Base-by-base conservation (phyloP, 2,113 vertebrate species). In the Lepus timidus region DNA sequence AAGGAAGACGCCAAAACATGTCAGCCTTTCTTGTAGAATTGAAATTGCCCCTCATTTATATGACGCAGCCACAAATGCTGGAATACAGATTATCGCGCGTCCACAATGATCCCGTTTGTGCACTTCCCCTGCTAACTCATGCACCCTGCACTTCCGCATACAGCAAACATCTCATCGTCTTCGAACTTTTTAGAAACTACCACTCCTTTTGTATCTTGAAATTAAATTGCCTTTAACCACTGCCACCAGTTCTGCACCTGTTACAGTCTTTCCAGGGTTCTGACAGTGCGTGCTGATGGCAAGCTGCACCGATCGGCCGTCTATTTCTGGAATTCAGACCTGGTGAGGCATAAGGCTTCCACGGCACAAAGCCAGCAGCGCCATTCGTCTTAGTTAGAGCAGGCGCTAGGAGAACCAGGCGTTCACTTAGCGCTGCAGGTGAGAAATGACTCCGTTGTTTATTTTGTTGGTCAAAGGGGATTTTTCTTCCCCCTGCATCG, bases 101-200 rank as follows among this genome's bases (percentile, higher is more conserved):
- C 61, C 79, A 13, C 6, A 91, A 93, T 3, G 70, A 80, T 23
- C 92, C 74, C 80, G 79, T 25, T 68, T 39, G 23, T 22, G 33
- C 52, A 1, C 39, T 22, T 23, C 4, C 51, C 62, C 22, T 49
- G 17, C 64, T 95, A 88, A 92, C 61, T 19, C 88, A 79, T 78
- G 82, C 82, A 22, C 67, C 20, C 92, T 91, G 64, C 52, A 62
- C 36, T 44, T 31, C 25, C 75, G 6, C 9, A 1, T 22, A 52
- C 82, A 86, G 36, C 85, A 86, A 85, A 58, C 39, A 3, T 73
- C 92, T 90, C 62, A 76, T 71, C 80, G 70, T 85, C 52, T 71
- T 61, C 71, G n/a, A 92, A 95, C 70, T 94, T 95, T 78, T 39
- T 33, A 74, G 92, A 93, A 94, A 95, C 93, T 82, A 74, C 19